Base-by-base conservation (phyloP, 2,797 vertebrate species). In the Eulemur albifrons region DNA sequence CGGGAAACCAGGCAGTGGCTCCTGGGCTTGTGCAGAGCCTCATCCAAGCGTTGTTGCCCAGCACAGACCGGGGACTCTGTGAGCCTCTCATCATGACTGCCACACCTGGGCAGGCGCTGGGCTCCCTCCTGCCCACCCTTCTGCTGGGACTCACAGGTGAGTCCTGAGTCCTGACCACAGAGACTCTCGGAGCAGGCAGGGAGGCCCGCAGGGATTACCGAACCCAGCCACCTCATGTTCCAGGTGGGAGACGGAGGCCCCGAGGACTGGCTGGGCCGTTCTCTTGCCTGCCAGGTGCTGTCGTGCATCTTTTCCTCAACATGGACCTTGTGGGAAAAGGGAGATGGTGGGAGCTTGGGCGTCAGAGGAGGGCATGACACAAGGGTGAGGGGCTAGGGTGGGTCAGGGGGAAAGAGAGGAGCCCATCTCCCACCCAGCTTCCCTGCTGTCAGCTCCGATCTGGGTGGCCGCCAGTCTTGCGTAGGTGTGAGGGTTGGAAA, bases 111-210 rank as follows among this genome's bases (percentile, higher is more conserved):
- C 57, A n/a, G 77, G 63, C 9, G 27, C 85, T 88, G 87, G 32
- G 30, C 13, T 1, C 1, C 10, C 69, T 97, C n/a, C 69, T 96
- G 25, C 8, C 57, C 2, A n/a, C 45, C 20, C 21, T 96, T 21
- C 92, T 95, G 30, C 92, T 97, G 82, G 69, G 38, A 32, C 48
- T 97, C 67, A 48, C 88, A 95, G 96, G 90, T 95, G 61, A 95
- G 84, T 80, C n/a, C 40, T 14, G 69, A 52, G 65, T 50, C 59
- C 27, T 45, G 45, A 35, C 40, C 52, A 40, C 1, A 6, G 65
- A 54, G 17, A 14, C 20, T 25, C 25, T 88, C 45, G 15, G 90
- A 65, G 45, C 23, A 38, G 63, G n/a, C 2, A 43, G 40, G n/a
- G 43, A 35, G 72, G 20, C 40, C 45, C 43, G 5, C 25, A 38